Evolutionary conservation across 2,888 invertebrate genomes (phyloP), one percentile per base, ranked within the genome.

Genomic region (Agrypnus murinus): DNA sequence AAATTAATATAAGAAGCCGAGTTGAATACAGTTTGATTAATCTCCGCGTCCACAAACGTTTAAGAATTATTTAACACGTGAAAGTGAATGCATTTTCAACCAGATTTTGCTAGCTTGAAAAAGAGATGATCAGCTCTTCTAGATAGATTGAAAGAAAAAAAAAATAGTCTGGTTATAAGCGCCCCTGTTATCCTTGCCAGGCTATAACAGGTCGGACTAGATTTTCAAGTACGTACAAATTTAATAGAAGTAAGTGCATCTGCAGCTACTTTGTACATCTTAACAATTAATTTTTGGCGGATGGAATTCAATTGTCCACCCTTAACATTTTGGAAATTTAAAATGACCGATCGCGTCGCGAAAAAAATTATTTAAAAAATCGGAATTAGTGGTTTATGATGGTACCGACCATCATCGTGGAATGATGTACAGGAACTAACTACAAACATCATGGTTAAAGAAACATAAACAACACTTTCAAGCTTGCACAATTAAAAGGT

Each of bases 131-230:
- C 36, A 25, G 2, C 25, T 25, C n/a, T 55, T 36, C 34, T 34
- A 31, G 53, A 38, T 64, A 32, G 38, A 60, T 59, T 25, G 15
- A 32, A 10, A 65, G 62, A 68, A 70, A 70, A 62, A 65, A 65
- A 68, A 70, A 70, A 62, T 14, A 50, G 59, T 45, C 65, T 66
- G 48, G 63, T 69, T 69, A 60, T 36, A 69, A 45, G 67, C 71
- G 67, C 67, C 71, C 69, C 63, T 71, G 71, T 71, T 71, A 65
- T 71, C 71, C 71, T 71, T 72, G 69, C 55, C 65, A 55, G 38
- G 36, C 58, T 69, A 60, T 78, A 83, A 84, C 85, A 83, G 82
- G 85, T 84, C 79, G 82, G 82, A 85, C 85, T 80, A 83, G 85
- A 84, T 82, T 82, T 82, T 82, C 83, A 81, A 82, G 83, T 80